These are phyloP conservation scores for Melospiza melodia DNA, from an alignment of 2,113 vertebrate genomes.

Conservation along the genomic window DNA sequence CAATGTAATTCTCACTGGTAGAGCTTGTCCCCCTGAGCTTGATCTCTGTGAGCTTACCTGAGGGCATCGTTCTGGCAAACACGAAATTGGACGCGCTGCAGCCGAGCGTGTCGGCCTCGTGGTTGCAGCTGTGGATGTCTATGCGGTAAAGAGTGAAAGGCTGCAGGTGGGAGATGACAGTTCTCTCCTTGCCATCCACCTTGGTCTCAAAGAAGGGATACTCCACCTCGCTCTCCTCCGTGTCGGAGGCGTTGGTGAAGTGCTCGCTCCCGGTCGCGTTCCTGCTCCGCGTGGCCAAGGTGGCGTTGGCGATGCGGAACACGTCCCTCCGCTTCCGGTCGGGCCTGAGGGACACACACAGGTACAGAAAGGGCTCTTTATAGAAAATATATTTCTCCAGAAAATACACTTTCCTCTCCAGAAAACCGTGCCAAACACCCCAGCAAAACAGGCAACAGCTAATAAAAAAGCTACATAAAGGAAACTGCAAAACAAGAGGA, in stretches of 20 bases:
- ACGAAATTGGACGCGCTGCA: conserved; percentile 95
- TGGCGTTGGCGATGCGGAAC: conserved; percentile 82
- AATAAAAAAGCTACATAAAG: not conserved
- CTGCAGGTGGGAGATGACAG: conserved; percentile 85
- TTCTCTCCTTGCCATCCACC: conserved; percentile 84
- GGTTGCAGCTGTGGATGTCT: conserved; percentile 96
- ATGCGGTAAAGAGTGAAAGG: conserved; percentile 96
- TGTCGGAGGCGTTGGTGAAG: conserved; percentile 79
- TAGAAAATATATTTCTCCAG: not conserved
- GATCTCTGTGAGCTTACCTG: conserved; percentile 73
- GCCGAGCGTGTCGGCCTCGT: conserved; percentile 84
- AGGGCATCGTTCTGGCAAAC: conserved; percentile 94
- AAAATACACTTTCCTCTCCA: not conserved
- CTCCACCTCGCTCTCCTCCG: conserved; percentile 78
- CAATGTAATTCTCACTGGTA: not conserved
- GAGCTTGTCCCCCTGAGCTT: not conserved
- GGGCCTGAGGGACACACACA: conserved; percentile 58
- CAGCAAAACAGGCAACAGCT: not conserved
- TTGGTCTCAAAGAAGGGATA: conserved; percentile 87
- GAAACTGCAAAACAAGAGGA: not conserved
- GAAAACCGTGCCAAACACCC: not conserved
- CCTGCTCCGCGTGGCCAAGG: conserved; percentile 67
- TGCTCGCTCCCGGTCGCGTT: conserved; percentile 71
- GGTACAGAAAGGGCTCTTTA: not conserved
- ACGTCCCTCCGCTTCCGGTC: conserved; percentile 89